Evolutionary conservation across 2,888 invertebrate species (phyloP), one percentile per base, ranked within the genome.

Genomic region (Lycocerus yunnanus): DNA sequence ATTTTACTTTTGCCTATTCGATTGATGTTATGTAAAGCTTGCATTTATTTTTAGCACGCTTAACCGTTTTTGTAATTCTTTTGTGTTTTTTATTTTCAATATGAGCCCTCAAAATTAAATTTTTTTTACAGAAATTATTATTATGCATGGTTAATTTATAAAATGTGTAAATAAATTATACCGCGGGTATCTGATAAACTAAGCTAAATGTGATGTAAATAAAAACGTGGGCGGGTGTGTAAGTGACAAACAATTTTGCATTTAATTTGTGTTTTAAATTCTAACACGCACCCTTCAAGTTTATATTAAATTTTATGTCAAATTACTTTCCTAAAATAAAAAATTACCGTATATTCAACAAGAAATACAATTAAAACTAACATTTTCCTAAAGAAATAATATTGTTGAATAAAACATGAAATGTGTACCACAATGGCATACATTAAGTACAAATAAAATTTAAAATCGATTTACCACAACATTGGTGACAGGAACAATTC

Each of bases 401-500:
- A 43, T 18, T 13, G 8, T 63, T 18, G 18, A 63, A 63, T 63
- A 63, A 63, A 18, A 63, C 61, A 20, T 63, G 20, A 63, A 63
- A 63, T 18, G 2, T 14, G 59, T 63, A 5, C 63, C 15, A 69
- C 61, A 21, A 58, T 21, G 58, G 11, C 11, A 43, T 66, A 13
- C 24, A 71, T 72, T 61, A 67, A 21, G 60, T 16, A 43, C 21
- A 67, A 61, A 72, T 16, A 43, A 67, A 72, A 72, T 68, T 60
- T 63, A 66, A 60, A 72, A 72, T 67, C 60, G 61, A 68, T 73
- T 73, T 70, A 59, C 66, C 66, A 60, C 73, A 67, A 66, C 14
- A 20, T 15, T 60, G 69, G 16, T 60, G 73, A 70, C 66, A 66
- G 73, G 18, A 69, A 70, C 73, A 70, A 69, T 73, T 69, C 73